Percentiles rank a stretch among this genome's conserved stretches.
These are phyloP conservation scores for Drosophila ambigua DNA, from an alignment of 1,140 invertebrate genomes.

Conservation along the genomic window DNA sequence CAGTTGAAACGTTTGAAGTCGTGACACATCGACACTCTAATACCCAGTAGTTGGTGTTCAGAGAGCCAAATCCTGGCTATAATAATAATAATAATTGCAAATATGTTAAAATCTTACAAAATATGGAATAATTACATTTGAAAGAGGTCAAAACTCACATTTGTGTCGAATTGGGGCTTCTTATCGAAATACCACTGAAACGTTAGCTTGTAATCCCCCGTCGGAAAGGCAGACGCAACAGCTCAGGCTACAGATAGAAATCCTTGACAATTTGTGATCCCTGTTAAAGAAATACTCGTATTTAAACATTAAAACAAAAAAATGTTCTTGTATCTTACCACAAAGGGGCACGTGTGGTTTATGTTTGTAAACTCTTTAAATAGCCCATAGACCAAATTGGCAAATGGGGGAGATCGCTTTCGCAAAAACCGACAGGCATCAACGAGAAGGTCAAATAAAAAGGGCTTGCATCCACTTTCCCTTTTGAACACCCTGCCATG, in stretches of 20 bases:
- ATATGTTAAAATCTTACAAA: no score
- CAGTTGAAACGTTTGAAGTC: not conserved
- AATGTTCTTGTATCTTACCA: conserved; percentile 5
- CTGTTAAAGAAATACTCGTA: not conserved
- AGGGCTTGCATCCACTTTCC: conserved; percentile 44
- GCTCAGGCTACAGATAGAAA: conserved; percentile 5
- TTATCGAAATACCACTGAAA: conserved; percentile 16
- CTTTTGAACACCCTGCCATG: not conserved
- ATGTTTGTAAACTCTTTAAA: conserved; percentile 40
- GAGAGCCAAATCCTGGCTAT: no score
- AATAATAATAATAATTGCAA: no score
- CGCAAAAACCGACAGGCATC: conserved; percentile 27
- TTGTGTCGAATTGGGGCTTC: conserved; percentile 18
- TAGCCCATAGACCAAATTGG: conserved; percentile 4
- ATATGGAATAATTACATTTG: no score
- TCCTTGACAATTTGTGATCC: conserved; percentile 21
- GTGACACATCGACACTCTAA: no score
- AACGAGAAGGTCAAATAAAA: not conserved
- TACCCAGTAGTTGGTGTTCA: no score
- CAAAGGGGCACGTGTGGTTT: conserved; percentile 39
- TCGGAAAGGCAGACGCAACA: conserved; percentile 8
- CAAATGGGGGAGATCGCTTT: conserved; percentile 3
- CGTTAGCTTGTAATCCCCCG: conserved; percentile 28
- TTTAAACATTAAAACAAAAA: not conserved
- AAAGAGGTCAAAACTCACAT: conserved; percentile 16